Percentiles rank a stretch among this genome's conserved stretches.
Conservation (phyloP, 2,888 invertebrate genomes). For the Folsomia manolachei region DNA sequence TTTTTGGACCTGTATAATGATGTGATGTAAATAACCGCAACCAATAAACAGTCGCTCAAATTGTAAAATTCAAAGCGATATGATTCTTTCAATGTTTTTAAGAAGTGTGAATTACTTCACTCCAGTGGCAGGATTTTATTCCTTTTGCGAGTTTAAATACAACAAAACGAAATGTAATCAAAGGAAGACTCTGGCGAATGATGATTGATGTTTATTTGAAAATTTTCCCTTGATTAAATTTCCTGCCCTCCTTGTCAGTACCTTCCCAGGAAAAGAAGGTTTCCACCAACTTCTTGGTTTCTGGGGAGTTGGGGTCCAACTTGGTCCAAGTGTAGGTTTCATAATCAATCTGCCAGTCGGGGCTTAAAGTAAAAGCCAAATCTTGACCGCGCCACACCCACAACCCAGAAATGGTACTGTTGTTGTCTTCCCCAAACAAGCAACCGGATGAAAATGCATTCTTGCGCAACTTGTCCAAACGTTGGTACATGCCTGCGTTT, state of each 20-base stretch:
- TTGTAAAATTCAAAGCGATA: neutral
- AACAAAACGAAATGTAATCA: neutral
- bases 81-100: neutral
- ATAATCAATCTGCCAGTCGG: slow-evolving; percentile 96
- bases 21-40: neutral
- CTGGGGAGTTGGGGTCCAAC: slow-evolving; percentile 73
- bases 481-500: slow-evolving; percentile 91
- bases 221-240: slow-evolving; percentile 98
- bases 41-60: neutral
- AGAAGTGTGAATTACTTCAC: neutral
- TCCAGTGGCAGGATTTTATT: slow-evolving; percentile 10
- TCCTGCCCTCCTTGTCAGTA: slow-evolving; percentile 77
- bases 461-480: slow-evolving; percentile 97
- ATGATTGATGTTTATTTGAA: slow-evolving; percentile 77
- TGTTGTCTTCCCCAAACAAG: slow-evolving; percentile 87
- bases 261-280: slow-evolving; percentile 92
- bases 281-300: slow-evolving; percentile 80
- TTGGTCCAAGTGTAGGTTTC: slow-evolving; percentile 95
- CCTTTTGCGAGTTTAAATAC: neutral
- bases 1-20: neutral
- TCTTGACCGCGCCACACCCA: slow-evolving; percentile 98
- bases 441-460: slow-evolving; percentile 90
- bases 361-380: slow-evolving; percentile 82
- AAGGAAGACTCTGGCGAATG: neutral
- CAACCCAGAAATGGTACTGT: slow-evolving; percentile 90